Evolutionary conservation across 2,797 vertebrate genomes (phyloP), one percentile per base, ranked within the genome.

Genomic region (Perdix hodgsoniae): DNA sequence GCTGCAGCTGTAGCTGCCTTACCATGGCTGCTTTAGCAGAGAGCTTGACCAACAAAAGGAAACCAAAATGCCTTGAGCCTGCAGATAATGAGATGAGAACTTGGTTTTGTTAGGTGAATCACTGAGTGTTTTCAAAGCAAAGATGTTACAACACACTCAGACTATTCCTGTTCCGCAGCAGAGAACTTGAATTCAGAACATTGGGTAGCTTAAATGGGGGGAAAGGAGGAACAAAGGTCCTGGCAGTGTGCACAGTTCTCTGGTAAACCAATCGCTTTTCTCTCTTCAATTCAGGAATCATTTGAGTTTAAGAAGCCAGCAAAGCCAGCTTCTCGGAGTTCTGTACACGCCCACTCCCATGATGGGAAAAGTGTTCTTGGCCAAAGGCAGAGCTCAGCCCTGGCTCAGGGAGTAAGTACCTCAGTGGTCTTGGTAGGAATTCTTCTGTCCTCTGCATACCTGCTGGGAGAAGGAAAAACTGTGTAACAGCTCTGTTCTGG

Each of bases 271-370:
- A 23, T 49, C 0, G 0, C 52, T 92, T 70, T 90, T 8, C 78
- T 13, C 1, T 37, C 71, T 50, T 88, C n/a, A 4, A 71, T 81
- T 16, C 83, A 99, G 99, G 98, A 99, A 93, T 94, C 97, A 2
- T 99, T 99, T 97, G 98, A 99, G 91, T 99, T 99, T 96, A 99
- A 99, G 97, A 99, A 99, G 92, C 99, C 99, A 39, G 90, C 96
- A 61, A 98, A 98, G 64, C 99, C 99, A 3, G 98, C 89, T 16
- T 98, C 98, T 12, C 98, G 98, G 27, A 93, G 95, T 54, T 98
- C 97, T 10, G 52, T 91, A 11, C 98, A 97, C 8, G 86, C 96
- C 69, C 97, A 96, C 59, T 95, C 91, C 86, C 66, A 85, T 19
- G 97, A 97, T 9, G 61, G 96, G 13, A 98, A 96, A 94, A 98